These are phyloP conservation scores for Philypnodon macrostomus DNA, from an alignment of 2,797 vertebrate genomes.

Conservation along the genomic window DNA sequence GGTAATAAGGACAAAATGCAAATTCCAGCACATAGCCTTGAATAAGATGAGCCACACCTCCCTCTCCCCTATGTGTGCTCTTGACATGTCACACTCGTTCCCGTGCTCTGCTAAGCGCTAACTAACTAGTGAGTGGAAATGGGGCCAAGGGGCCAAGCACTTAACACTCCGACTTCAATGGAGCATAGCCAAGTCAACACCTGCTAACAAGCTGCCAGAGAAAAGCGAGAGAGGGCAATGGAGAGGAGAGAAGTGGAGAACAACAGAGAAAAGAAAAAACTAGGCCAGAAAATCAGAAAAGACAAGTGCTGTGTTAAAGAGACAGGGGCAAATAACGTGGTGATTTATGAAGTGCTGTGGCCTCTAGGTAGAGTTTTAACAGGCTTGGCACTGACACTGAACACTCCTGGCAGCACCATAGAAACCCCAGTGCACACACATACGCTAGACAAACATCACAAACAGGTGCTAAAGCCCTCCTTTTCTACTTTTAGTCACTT, in stretches of 20 bases:
- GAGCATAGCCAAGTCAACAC: slow-evolving; percentile 68
- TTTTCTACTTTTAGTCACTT: no score
- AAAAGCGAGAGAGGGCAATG: slow-evolving; percentile 19
- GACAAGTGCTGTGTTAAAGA: slow-evolving; percentile 28
- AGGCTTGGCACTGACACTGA: slow-evolving; percentile 60
- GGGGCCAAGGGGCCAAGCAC: slow-evolving; percentile 61
- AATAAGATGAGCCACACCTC: slow-evolving; percentile 27
- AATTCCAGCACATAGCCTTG: slow-evolving; percentile 16
- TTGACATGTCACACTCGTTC: slow-evolving; percentile 52
- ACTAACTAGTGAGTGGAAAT: slow-evolving; percentile 64
- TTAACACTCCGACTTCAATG: slow-evolving; percentile 63
- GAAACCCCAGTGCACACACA: slow-evolving; percentile 14
- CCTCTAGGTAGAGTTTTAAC: slow-evolving; percentile 57
- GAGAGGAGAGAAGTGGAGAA: slow-evolving; percentile 10
- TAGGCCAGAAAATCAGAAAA: slow-evolving; percentile 30
- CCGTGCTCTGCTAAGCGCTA: slow-evolving; percentile 46
- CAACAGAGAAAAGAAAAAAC: slow-evolving; percentile 21
- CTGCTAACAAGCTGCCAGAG: slow-evolving; percentile 68
- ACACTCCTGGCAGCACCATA: slow-evolving; percentile 52
- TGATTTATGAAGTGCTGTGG: slow-evolving; percentile 70
- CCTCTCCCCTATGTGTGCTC: slow-evolving; percentile 32
- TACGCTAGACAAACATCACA: slow-evolving; percentile 28
- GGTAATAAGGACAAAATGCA: slow-evolving; percentile 17
- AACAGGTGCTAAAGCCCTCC: slow-evolving; percentile 61
- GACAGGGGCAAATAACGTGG: slow-evolving; percentile 29